Evolutionary conservation across 2,113 vertebrate species (phyloP), one percentile per base, ranked within the genome.

Genomic region (Ophiodon elongatus): DNA sequence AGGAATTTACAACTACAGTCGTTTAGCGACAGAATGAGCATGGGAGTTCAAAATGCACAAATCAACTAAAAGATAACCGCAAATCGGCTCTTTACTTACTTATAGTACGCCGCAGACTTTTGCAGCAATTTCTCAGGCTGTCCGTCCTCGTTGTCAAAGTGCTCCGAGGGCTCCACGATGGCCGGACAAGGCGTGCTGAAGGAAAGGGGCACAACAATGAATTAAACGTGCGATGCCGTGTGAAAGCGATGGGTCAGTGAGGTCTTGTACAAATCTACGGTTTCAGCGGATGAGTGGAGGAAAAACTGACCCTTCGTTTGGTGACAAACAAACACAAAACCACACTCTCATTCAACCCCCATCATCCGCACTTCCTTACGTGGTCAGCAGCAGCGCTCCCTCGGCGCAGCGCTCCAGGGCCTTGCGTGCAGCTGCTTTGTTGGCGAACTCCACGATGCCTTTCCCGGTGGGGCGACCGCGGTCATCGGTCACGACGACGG

Each of bases 71-170:
- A 56, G 8, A 72, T 25, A 1, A 54, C 10, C 0, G 17, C 33
- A 65, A 9, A 73, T 66, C 4, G 2, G 11, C 15, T 41, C 7
- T 60, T 4, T 50, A 70, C 94, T 95, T 94, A 99, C 98, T 99
- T 99, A 76, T 99, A 96, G 90, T 97, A 99, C 41, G 96, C 97
- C 13, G 98, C 96, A 27, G 96, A 96, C 94, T 99, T 99, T 63
- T 96, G 97, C 93, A 99, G 94, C 62, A 98, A 41, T 71, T 99
- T 99, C 90, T 99, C 98, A 71, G 97, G 95, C 21, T 99, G 93
- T 25, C 98, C 98, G 86, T 99, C 98, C 92, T 99, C 98, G 85
- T 98, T 96, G 88, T 99, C 98, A 90, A 97, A 96, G 76, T 99
- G 98, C 71, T 99, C 98, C 89, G 97, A 96, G 11, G 98, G 97